Percentiles rank a stretch among this genome's conserved stretches.
phyloP scores from a whole-genome alignment of 2,113 vertebrate genomes.

The Malaclemys terrapin region DNA sequence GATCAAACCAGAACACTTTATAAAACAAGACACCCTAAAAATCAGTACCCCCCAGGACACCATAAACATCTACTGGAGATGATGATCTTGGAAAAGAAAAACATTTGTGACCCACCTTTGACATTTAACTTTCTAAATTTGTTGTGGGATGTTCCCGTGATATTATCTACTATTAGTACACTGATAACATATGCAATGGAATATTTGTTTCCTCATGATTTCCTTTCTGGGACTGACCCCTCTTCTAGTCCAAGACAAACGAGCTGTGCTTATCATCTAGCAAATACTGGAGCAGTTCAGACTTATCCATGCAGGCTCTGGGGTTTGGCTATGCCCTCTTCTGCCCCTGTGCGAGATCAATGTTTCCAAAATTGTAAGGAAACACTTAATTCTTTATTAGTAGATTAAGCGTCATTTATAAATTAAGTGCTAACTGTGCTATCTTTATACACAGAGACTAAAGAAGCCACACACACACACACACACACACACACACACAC shows the following conservation, averaged over 20 bases:
- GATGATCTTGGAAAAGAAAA: slow-evolving; percentile 4
- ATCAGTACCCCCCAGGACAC: background rate
- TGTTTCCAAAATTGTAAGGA: background rate
- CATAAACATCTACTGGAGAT: background rate
- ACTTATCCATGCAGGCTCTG: background rate
- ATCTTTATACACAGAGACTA: background rate
- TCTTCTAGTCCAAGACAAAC: background rate
- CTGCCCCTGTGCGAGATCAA: background rate
- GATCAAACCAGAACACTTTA: slow-evolving; percentile 10
- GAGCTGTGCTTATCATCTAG: background rate
- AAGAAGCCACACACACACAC: background rate
- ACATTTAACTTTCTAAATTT: background rate
- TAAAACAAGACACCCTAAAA: background rate
- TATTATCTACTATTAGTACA: background rate
- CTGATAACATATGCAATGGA: background rate
- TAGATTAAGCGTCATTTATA: background rate
- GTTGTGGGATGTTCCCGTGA: background rate
- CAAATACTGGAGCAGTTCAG: background rate
- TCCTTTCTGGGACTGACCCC: background rate
- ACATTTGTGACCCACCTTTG: background rate
- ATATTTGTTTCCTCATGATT: background rate
- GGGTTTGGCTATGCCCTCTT: background rate
- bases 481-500: no score
- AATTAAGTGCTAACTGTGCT: background rate
- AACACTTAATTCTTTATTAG: background rate